Conservation (phyloP, 2,888 invertebrate species). For the Halictus ligatus region DNA sequence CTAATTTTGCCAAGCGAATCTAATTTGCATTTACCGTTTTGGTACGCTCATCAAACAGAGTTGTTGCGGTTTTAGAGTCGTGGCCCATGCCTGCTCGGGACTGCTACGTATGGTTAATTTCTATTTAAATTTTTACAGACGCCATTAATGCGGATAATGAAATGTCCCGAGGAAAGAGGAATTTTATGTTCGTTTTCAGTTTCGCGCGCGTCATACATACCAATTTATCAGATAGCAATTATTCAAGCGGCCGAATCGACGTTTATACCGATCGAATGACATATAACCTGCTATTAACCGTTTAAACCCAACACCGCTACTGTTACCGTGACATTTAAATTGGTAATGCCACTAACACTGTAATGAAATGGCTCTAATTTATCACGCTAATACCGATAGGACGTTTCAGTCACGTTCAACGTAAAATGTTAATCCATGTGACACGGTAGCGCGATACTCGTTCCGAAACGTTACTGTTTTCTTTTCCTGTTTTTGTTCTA, state of each 20-base stretch:
- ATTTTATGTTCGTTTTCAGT: background rate
- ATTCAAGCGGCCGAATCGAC: slow-evolving; percentile 2
- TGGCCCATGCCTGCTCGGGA: background rate
- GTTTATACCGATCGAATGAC: slow-evolving; percentile 6
- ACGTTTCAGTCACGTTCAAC: background rate
- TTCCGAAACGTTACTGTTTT: background rate
- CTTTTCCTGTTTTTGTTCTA: background rate
- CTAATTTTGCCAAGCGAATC: no score
- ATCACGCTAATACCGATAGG: background rate
- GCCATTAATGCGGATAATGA: background rate
- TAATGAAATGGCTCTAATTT: slow-evolving; percentile 7
- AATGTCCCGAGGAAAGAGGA: background rate
- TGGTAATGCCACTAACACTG: slow-evolving; percentile 6
- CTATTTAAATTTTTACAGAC: background rate
- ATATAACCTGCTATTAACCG: slow-evolving; percentile 1
- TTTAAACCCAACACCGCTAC: slow-evolving; percentile 8
- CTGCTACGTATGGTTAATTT: background rate
- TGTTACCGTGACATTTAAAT: slow-evolving; percentile 20
- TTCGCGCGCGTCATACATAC: background rate
- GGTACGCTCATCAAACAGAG: background rate
- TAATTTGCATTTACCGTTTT: background rate
- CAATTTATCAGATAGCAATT: slow-evolving; percentile 20
- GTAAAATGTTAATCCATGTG: slow-evolving; percentile 3
- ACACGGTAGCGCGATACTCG: background rate
- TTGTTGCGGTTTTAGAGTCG: background rate